Base-by-base conservation (phyloP, 2,888 invertebrate genomes). In the Oasisia sp. region DNA sequence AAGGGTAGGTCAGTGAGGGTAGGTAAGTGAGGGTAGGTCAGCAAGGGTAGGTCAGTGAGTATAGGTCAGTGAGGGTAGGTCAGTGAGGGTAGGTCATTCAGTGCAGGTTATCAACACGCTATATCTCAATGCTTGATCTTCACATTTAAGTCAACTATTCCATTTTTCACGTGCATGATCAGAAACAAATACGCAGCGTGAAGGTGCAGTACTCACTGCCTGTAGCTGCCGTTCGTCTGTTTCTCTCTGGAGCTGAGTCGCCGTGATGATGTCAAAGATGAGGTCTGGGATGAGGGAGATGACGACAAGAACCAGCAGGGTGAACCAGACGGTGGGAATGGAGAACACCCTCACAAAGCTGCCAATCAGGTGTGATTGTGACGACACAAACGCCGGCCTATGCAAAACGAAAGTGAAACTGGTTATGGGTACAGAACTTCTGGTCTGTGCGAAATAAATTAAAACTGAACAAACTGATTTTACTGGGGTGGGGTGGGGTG, bases 261-360 rank as follows among this genome's bases (percentile, higher is more conserved):
- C 91, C 32, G 92, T 91, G 93, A 93, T 92, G 3, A 93, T 93
- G 89, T 95, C 93, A 12, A 94, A 92, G 9, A 96, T 45, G 89
- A 96, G 91, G 93, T 96, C 96, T 1, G 96, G 96, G 14, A 96
- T 92, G 1, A 96, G 94, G 9, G 95, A 95, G 0, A 95, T 92
- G 19, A 95, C 92, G 0, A 94, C 93, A 32, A 96, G 93, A 38
- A 95, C 90, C 3, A 96, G 32, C 44, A 95, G 93, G 12, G 94
- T 93, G 8, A 96, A 93, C 96, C 96, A 96, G n/a, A 95, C 93
- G 0, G 94, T 93, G 3, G 92, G 93, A 89, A 94, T 94, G 58
- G 93, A 92, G 44, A 95, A 93, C 32, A 95, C 93, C 9, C 94
- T 94, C 92, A 93, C 44, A 45, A 94, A 9, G 8, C 93, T 91